These are phyloP conservation scores for Hycleus cichorii DNA, from an alignment of 1,140 invertebrate species.

Conservation along the genomic window DNA sequence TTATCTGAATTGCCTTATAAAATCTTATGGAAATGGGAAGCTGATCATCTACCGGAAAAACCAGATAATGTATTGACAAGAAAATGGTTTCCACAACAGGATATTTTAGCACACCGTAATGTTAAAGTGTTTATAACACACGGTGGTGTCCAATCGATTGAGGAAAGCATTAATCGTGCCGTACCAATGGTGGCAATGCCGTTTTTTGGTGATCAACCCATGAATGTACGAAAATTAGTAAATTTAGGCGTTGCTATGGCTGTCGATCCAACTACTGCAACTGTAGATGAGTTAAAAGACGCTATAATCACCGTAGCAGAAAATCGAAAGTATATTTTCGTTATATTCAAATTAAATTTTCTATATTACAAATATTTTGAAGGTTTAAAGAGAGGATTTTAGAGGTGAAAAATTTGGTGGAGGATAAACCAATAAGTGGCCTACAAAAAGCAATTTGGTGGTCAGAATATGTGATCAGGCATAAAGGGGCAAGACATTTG, in stretches of 20 bases:
- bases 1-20: conserved; percentile 7
- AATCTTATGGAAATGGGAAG: conserved; percentile 37
- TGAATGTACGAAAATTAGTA: conserved; percentile 25
- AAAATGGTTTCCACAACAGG: conserved; percentile 64
- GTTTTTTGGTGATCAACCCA: conserved; percentile 35
- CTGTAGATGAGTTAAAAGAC: conserved; percentile 10
- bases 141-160: conserved; percentile 45
- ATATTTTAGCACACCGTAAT: conserved; percentile 49
- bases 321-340: conserved; percentile 5
- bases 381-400: conserved; percentile 10
- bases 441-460: conserved; percentile 37
- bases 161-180: conserved; percentile 43
- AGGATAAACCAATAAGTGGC: conserved; percentile 15
- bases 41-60: conserved; percentile 46
- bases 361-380: background rate
- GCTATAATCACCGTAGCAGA: conserved; percentile 15
- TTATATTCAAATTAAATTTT: too few relatives aligned
- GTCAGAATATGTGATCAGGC: conserved; percentile 37
- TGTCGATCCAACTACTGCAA: conserved; percentile 14
- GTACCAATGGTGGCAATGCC: conserved; percentile 46
- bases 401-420: conserved; percentile 1
- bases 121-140: conserved; percentile 43
- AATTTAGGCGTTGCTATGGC: conserved; percentile 27
- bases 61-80: conserved; percentile 53
- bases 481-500: conserved; percentile 27